These are phyloP conservation scores for Xiphorhynchus elegans DNA, from an alignment of 2,113 vertebrate genomes.

Conservation along the genomic window DNA sequence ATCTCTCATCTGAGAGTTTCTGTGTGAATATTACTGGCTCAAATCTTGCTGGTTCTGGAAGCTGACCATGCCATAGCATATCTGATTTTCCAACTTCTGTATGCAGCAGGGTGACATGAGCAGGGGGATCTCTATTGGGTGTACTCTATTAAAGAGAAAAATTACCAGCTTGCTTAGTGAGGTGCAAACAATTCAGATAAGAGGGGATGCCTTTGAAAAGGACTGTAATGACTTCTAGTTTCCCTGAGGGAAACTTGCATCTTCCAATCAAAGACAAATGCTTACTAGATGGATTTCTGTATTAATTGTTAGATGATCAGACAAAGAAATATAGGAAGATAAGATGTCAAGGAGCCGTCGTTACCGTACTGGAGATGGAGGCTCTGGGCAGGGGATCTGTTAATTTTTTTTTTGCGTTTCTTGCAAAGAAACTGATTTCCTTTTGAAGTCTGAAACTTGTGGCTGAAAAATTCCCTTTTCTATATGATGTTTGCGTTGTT, in stretches of 20 bases:
- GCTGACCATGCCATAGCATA: background rate
- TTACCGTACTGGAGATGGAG: background rate
- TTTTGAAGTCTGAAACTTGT: conserved; percentile 11
- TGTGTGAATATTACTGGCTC: background rate
- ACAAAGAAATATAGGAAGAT: conserved; percentile 29
- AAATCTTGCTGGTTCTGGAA: background rate
- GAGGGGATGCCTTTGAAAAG: conserved; percentile 1
- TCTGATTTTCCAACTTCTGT: background rate
- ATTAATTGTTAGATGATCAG: conserved; percentile 7
- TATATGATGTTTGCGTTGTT: background rate
- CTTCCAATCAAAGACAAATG: background rate
- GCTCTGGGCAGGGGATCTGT: background rate
- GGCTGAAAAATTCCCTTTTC: background rate
- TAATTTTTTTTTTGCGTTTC: background rate
- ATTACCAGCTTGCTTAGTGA: background rate
- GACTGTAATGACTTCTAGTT: background rate
- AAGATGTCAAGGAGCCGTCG: background rate
- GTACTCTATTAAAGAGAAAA: background rate
- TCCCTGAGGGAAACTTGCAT: conserved; percentile 19
- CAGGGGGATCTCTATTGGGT: background rate
- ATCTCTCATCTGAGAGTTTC: background rate
- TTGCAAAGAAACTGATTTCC: background rate
- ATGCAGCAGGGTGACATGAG: background rate
- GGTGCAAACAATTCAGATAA: background rate
- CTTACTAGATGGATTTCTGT: background rate